phyloP scores from a whole-genome alignment of 2,888 invertebrate genomes.

The Oscheius sp. region DNA sequence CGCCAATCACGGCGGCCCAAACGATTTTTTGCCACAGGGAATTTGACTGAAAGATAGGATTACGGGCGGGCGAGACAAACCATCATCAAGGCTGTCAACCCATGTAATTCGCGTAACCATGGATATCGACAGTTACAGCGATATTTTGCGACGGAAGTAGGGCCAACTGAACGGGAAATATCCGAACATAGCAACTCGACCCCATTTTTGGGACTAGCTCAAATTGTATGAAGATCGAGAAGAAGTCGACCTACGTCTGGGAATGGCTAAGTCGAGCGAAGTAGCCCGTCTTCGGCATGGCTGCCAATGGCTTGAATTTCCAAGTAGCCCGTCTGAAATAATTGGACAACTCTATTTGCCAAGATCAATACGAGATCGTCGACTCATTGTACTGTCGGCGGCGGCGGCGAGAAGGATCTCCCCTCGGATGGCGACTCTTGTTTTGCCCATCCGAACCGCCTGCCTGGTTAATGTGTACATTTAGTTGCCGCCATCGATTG shows the following conservation, averaged over 20 bases:
- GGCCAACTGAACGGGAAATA: slow-evolving; percentile 6
- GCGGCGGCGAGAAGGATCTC: neutral
- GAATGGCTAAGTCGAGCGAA: neutral
- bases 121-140: slow-evolving; percentile 53
- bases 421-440: slow-evolving; percentile 14
- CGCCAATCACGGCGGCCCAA: slow-evolving; percentile 44
- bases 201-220: neutral
- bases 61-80: slow-evolving; percentile 14
- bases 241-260: neutral
- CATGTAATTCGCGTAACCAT: slow-evolving; percentile 55
- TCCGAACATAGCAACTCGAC: slow-evolving; percentile 16
- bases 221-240: neutral
- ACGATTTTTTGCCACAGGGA: slow-evolving; percentile 44
- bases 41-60: slow-evolving; percentile 37
- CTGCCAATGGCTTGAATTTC: slow-evolving; percentile 13
- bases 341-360: slow-evolving; percentile 14
- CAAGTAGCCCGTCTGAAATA: neutral
- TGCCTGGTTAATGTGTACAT: slow-evolving; percentile 34
- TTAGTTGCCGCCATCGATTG: slow-evolving; percentile 32
- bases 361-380: slow-evolving; percentile 25
- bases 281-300: neutral
- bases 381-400: slow-evolving; percentile 1
- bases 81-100: slow-evolving; percentile 54
- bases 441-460: slow-evolving; percentile 28
- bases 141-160: slow-evolving; percentile 44